These are phyloP conservation scores for Apantesis nais DNA, from an alignment of 2,888 invertebrate species.

Conservation along the genomic window DNA sequence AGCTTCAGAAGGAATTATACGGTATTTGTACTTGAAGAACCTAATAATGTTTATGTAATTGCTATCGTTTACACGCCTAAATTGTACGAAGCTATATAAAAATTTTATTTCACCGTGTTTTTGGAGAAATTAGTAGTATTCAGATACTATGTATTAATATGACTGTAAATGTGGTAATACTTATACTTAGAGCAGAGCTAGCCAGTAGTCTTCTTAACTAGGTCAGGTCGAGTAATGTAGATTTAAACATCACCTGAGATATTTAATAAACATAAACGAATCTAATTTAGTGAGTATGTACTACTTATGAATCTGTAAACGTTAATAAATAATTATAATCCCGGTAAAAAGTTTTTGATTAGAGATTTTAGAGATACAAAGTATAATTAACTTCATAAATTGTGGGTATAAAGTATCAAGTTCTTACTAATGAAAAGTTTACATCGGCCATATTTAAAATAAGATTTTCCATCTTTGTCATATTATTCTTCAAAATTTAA, in stretches of 20 bases:
- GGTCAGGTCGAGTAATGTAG: not conserved
- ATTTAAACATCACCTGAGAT: not conserved
- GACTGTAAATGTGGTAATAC: not conserved
- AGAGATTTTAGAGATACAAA: too few species aligned
- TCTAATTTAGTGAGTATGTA: too few species aligned
- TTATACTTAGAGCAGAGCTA: not conserved
- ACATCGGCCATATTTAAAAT: too few species aligned
- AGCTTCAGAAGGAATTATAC: constrained; percentile 35
- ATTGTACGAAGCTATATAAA: not conserved
- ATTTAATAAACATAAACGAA: too few species aligned
- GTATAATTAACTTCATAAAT: too few species aligned
- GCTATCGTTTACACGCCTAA: constrained; percentile 3
- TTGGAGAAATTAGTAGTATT: not conserved
- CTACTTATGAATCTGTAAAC: too few species aligned
- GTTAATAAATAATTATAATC: too few species aligned
- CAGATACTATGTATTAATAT: not conserved
- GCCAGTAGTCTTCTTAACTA: not conserved
- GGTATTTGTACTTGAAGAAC: constrained; percentile 36
- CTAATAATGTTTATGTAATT: constrained; percentile 45
- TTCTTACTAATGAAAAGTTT: too few species aligned
- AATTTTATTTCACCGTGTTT: not conserved
- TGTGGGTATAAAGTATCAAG: too few species aligned
- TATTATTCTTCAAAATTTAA: too few species aligned
- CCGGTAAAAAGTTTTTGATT: too few species aligned
- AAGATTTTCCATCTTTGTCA: too few species aligned